Evolutionary conservation across 2,113 vertebrate genomes (phyloP), one percentile per base, ranked within the genome.

Genomic region (Oncorhynchus clarkii): DNA sequence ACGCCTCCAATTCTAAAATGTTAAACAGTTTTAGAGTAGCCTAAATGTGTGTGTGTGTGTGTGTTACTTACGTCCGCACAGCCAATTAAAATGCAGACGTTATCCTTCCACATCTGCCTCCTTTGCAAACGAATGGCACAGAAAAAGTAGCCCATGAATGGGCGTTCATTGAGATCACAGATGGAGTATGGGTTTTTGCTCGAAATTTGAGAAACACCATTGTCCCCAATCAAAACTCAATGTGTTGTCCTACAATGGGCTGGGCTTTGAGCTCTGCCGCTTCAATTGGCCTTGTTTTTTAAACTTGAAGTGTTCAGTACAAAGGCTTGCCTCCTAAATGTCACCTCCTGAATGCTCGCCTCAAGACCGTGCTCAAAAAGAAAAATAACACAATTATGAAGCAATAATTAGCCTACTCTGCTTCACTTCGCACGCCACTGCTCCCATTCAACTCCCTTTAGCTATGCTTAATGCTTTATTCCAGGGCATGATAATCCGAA

Each of bases 201-300:
- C 91, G 96, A 96, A 96, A 96, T 96, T 95, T 96, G 96, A 96
- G 96, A 96, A 97, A 96, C 96, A 96, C 95, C 90, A 96, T 97
- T 97, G 96, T 97, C 93, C 95, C 88, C 94, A 96, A 97, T 95
- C 95, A 96, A 96, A 97, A 97, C 96, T 96, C 96, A 95, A 94
- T 95, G 95, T 95, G 95, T 95, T 94, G 86, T 86, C 90, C 90
- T 88, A 96, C 95, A 97, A 96, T 95, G 93, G 94, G 82, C 89
- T 89, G 88, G 89, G 91, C 95, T 96, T 96, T 97, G 95, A 96
- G 96, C 95, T 87, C 85, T 90, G 89, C 93, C 92, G 94, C 94
- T 95, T 96, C 95, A 95, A 96, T 96, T 93, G 95, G 91, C 91
- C 94, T 95, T 96, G 95, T 97, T 97, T 96, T 96, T 96, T 94